Evolutionary conservation across 2,888 invertebrate genomes (phyloP), one percentile per base, ranked within the genome.

Genomic region (Eupsilia transversa): DNA sequence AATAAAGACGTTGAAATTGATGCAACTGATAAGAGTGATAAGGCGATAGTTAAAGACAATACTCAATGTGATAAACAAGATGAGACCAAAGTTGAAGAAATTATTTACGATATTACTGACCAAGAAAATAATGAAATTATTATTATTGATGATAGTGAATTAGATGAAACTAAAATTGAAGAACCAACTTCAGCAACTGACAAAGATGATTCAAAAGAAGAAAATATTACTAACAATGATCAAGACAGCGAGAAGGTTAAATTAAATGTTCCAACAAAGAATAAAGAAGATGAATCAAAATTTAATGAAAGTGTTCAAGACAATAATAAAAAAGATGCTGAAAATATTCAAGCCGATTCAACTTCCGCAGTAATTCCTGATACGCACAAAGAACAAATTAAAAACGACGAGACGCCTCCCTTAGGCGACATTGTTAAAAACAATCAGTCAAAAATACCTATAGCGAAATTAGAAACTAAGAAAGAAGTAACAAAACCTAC

Each of bases 391-490:
- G 43, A 54, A 75, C 56, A 30, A 56, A 35, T 20, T 2, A 72
- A 54, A 60, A 67, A 56, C 46, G 33, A 30, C 33, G 38, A 57
- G 17, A 6, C 14, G n/a, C 2, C 43, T 23, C 1, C 14, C 2
- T 56, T 46, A n/a, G 54, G 6, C 2, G 72, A 72, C 23, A 38
- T 27, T 38, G n/a, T 67, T 9, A 82, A 70, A 70, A 70, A 52
- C 17, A 72, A 35, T 64, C 59, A 67, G 23, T 85, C 82, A 14
- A 82, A 82, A 82, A 85, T 85, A 67, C 85, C 82, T 10, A 43
- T 84, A 49, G 12, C 20, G 20, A 66, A 70, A 56, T 9, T 35
- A 67, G 72, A 85, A 35, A 60, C 23, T 23, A 63, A 63, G 43
- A 81, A 69, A 38, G 54, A 69, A 17, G 9, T 23, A n/a, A 35